Conservation (phyloP, 2,888 invertebrate genomes). For the Bombylius major region DNA sequence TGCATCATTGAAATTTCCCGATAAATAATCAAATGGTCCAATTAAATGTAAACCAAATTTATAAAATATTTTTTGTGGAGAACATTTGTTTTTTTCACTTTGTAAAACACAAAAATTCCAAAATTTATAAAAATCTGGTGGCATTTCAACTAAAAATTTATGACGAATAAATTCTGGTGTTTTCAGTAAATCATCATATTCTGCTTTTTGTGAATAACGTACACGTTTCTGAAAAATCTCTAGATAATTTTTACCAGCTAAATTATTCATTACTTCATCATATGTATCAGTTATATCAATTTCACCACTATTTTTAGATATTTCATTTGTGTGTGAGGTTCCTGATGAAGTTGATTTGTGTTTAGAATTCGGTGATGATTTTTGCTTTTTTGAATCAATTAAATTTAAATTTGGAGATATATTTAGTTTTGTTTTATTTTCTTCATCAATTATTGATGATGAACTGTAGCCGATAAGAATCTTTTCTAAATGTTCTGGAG, state of each 20-base stretch:
- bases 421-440: background rate
- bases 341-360: background rate
- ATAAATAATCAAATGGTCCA: slow-evolving; percentile 78
- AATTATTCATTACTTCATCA: slow-evolving; percentile 23
- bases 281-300: slow-evolving; percentile 21
- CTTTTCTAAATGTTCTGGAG: slow-evolving; percentile 21
- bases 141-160: slow-evolving; percentile 75
- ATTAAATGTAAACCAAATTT: slow-evolving; percentile 59
- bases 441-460: background rate
- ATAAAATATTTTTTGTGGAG: slow-evolving; percentile 49
- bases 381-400: background rate
- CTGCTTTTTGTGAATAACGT: slow-evolving; percentile 28
- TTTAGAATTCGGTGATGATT: background rate
- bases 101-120: slow-evolving; percentile 59
- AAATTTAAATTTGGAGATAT: background rate
- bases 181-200: slow-evolving; percentile 37
- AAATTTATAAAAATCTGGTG: slow-evolving; percentile 76
- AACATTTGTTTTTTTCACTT: slow-evolving; percentile 16
- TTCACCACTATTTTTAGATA: slow-evolving; percentile 13
- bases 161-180: slow-evolving; percentile 49
- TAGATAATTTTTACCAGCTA: slow-evolving; percentile 26
- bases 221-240: slow-evolving; percentile 26
- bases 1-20: slow-evolving; percentile 44
- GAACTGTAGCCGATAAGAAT: background rate
- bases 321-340: background rate